Evolutionary conservation across 2,888 invertebrate species (phyloP).

Genomic region (Tipula vernalis): DNA sequence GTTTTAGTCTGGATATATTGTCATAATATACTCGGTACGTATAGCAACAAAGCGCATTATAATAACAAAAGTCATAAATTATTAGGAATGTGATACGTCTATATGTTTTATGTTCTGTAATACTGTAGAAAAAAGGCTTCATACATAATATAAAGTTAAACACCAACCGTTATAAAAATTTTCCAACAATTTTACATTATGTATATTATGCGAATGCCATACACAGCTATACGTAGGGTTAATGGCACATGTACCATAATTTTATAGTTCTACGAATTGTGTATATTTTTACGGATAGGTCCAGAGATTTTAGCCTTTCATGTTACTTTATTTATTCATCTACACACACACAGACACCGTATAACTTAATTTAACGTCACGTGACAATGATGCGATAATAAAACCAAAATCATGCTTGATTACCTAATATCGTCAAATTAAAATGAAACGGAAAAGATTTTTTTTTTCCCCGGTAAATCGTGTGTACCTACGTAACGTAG

Average conservation of each 20-base stretch:
- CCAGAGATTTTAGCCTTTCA: background rate
- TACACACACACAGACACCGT: background rate
- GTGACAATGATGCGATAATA: background rate
- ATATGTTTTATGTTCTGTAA: background rate
- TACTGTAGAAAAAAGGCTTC: background rate
- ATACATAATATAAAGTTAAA: background rate
- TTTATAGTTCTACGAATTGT: background rate
- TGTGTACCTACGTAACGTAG: background rate
- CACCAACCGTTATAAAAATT: background rate
- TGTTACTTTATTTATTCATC: background rate
- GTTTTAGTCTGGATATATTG: background rate
- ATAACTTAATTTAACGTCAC: background rate
- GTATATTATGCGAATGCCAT: background rate
- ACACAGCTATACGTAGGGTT: background rate
- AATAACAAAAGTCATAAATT: background rate
- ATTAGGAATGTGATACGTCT: background rate
- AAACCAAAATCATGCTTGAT: background rate
- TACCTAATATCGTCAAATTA: background rate
- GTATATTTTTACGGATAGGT: background rate
- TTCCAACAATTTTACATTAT: background rate
- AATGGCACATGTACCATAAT: background rate
- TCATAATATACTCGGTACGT: background rate
- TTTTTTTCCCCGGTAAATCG: background rate
- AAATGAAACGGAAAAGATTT: background rate
- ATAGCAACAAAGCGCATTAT: background rate